phyloP scores from a whole-genome alignment of 2,113 vertebrate genomes.

The Triplophysa dalaica region DNA sequence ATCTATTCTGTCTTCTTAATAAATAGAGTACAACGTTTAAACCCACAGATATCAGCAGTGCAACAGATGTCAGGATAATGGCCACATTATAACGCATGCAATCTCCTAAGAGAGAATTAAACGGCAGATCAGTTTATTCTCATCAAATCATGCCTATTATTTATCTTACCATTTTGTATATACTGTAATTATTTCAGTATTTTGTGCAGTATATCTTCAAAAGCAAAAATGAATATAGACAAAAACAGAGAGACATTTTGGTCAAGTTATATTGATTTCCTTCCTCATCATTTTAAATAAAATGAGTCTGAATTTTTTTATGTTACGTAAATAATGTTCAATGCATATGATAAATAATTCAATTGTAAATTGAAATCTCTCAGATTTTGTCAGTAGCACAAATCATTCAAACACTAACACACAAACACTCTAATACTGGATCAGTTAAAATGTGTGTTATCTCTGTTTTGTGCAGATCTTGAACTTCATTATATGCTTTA shows the following conservation, averaged over 20 bases:
- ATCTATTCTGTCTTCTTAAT: constrained; percentile 39
- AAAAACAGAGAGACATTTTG: neutral
- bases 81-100: rapidly evolving
- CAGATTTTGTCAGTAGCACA: neutral
- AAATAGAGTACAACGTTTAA: constrained; percentile 65
- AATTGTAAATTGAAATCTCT: neutral
- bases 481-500: neutral
- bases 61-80: constrained; percentile 51
- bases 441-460: neutral
- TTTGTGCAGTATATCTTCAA: neutral
- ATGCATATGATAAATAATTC: neutral
- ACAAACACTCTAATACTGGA: neutral
- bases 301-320: too few relatives aligned
- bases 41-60: constrained; percentile 64
- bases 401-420: neutral
- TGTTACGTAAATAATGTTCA: neutral
- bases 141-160: neutral
- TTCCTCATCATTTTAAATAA: too few relatives aligned
- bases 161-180: neutral
- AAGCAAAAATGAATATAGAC: neutral
- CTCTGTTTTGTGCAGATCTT: neutral
- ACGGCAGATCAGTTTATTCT: neutral
- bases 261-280: neutral
- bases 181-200: neutral
- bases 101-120: constrained; percentile 31